Evolutionary conservation across 2,113 vertebrate species (phyloP).

Genomic region (Coptodon bakossiorum): DNA sequence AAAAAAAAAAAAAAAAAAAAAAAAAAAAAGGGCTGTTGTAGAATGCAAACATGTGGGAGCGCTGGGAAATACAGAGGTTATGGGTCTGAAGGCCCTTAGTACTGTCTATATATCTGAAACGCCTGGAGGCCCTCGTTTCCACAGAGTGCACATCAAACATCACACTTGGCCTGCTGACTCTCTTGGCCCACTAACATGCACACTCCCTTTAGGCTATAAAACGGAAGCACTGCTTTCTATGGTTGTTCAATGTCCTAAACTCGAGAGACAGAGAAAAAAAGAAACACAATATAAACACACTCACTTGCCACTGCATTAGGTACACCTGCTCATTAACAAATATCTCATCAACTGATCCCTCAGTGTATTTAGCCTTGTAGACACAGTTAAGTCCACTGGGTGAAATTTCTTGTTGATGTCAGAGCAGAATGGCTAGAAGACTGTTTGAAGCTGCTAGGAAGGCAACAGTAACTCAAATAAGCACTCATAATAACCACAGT

Average conservation of each 20-base stretch:
- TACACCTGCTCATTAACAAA: neutral
- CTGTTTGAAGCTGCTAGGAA: neutral
- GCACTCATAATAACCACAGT: neutral
- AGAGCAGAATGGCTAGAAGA: neutral
- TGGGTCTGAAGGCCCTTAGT: conserved; percentile 19
- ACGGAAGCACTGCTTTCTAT: neutral
- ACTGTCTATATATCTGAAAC: conserved; percentile 46
- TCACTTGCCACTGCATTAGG: neutral
- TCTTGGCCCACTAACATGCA: conserved; percentile 4
- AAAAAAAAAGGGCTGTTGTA: neutral
- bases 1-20: too few species aligned
- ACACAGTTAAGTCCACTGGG: neutral
- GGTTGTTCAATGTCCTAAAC: neutral
- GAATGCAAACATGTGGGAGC: conserved; percentile 10
- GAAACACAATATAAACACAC: neutral
- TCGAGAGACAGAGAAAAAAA: neutral
- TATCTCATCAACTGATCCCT: neutral
- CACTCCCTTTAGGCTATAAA: neutral
- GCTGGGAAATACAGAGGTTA: conserved; percentile 22
- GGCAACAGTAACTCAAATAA: neutral
- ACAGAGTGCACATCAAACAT: neutral
- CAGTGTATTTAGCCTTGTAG: neutral
- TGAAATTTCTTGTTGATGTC: neutral
- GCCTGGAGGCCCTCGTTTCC: conserved; percentile 1
- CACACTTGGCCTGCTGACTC: neutral